These are phyloP conservation scores for Hypolimnas misippus DNA, from an alignment of 2,888 invertebrate genomes.

Conservation along the genomic window DNA sequence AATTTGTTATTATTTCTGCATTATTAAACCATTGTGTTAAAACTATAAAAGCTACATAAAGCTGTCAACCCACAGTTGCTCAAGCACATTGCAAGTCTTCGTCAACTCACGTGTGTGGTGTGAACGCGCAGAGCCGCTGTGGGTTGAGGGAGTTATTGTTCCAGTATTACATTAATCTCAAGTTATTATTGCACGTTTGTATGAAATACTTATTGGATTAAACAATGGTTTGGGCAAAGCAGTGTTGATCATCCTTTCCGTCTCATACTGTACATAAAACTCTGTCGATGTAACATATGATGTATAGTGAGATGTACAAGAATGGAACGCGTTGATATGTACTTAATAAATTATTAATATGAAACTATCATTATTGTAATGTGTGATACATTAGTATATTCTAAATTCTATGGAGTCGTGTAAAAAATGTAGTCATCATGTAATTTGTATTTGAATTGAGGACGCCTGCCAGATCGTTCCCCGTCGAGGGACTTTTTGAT, in stretches of 20 bases:
- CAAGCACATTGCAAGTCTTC: background rate
- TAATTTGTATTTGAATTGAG: constrained; percentile 22
- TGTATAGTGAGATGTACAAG: constrained; percentile 49
- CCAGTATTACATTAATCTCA: constrained; percentile 33
- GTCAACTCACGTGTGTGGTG: background rate
- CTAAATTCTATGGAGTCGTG: constrained; percentile 43
- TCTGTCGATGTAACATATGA: constrained; percentile 54
- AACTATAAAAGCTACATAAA: constrained; percentile 4
- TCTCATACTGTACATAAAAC: constrained; percentile 50
- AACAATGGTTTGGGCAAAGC: constrained; percentile 4
- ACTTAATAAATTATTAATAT: constrained; percentile 59
- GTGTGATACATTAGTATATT: constrained; percentile 63
- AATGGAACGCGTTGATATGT: constrained; percentile 63
- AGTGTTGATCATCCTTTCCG: constrained; percentile 22
- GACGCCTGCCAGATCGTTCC: constrained; percentile 1
- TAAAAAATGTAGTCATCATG: constrained; percentile 45
- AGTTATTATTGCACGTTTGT: constrained; percentile 10
- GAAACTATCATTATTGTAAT: constrained; percentile 45
- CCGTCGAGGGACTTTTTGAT: background rate
- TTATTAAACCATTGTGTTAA: constrained; percentile 1
- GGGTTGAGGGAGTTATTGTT: constrained; percentile 8
- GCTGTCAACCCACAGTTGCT: constrained; percentile 3
- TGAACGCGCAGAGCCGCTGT: background rate
- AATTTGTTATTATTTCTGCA: background rate
- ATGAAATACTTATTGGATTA: constrained; percentile 3